Percentiles rank a stretch among this genome's conserved stretches.
Evolutionary conservation across 2,113 vertebrate genomes (phyloP).

Genomic region (Cnemophilus loriae): DNA sequence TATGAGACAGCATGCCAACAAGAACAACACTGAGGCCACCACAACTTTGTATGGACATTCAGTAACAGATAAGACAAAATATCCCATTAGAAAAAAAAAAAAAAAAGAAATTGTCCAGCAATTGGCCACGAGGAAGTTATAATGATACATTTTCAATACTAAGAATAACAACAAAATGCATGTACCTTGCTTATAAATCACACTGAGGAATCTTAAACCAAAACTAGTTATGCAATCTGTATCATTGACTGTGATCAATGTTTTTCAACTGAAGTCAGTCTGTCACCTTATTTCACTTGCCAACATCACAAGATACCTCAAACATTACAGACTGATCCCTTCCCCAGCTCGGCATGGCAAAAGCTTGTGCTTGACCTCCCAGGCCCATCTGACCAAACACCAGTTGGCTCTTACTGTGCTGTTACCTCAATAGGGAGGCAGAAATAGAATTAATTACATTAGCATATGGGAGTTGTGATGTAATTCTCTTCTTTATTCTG

Average conservation of each 20-base stretch:
- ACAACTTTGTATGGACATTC: background rate
- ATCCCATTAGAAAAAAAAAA: background rate
- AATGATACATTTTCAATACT: background rate
- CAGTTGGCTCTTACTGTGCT: background rate
- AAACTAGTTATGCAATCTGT: background rate
- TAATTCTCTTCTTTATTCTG: background rate
- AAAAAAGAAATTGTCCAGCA: background rate
- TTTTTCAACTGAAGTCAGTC: background rate
- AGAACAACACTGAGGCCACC: background rate
- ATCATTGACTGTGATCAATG: background rate
- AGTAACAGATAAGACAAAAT: background rate
- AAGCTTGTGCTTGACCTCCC: background rate
- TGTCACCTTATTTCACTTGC: background rate
- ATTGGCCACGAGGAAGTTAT: background rate
- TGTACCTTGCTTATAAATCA: background rate
- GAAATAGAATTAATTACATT: constrained; percentile 53
- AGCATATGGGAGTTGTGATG: constrained; percentile 13
- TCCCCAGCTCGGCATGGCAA: background rate
- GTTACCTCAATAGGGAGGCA: constrained; percentile 28
- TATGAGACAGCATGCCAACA: background rate
- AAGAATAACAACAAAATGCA: background rate
- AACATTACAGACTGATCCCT: background rate
- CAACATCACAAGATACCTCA: background rate
- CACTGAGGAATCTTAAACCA: background rate
- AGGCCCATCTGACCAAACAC: background rate